Base-by-base conservation (phyloP, 1,140 invertebrate species). In the Eriosoma lanigerum region DNA sequence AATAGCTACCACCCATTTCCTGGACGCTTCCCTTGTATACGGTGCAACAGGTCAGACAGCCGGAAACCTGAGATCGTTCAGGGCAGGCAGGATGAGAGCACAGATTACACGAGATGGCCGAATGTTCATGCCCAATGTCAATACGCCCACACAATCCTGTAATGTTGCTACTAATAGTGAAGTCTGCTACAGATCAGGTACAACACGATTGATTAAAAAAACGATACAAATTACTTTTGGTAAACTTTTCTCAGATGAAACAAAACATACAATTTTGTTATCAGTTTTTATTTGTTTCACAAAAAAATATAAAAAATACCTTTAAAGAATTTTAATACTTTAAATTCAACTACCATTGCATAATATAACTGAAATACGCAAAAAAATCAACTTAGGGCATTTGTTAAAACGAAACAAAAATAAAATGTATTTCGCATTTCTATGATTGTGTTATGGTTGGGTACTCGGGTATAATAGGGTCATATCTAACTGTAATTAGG, bases 21-120 rank as follows among this genome's bases (percentile, higher is more conserved):
- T 93, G 81, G 92, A 93, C 85, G 91, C 86, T 10, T 93, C 92
- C 0, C 88, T 88, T n/a, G 86, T 93, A 56, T 94, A 94, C 82
- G 92, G 92, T 0, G 93, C 90, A 3, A 89, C 89, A 56, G 83
- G 86, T 21, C 87, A 89, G 56, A 88, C 90, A 46, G 83, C 88
- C 0, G 82, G 84, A 2, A 84, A 86, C 1, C 82, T 93, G 44
- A 85, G 90, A 75, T 87, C 87, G 54, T 89, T 89, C 81, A 84
- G 87, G n/a, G 88, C 88, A 0, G 91, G 91, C 0, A 84, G 87
- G 21, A 83, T 93, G 81, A 88, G 87, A 66, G 88, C 89, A 80
- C 83, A 84, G 58, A 24, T 81, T 10, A 81, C 81, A 9, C 32
- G 52, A 46, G 78, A 81, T 48, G 76, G 78, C 24, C 78, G 78